Conservation (phyloP, 2,113 vertebrate genomes). For the Hippocampus abdominalis region DNA sequence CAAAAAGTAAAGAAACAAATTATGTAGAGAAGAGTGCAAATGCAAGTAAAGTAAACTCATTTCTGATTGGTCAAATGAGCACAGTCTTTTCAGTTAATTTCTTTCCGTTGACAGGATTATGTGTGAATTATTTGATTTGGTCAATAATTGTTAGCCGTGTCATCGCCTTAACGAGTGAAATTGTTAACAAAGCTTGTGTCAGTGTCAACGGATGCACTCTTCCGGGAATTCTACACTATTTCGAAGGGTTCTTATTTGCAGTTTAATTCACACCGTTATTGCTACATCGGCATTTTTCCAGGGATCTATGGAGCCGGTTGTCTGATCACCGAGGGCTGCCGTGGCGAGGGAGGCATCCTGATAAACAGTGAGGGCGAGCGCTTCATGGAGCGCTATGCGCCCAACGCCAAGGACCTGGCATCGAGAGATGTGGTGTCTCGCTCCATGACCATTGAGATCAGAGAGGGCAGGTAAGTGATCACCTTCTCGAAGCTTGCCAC, state of each 20-base stretch:
- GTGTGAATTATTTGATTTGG: background rate
- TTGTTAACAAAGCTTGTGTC: background rate
- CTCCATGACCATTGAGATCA: constrained; percentile 96
- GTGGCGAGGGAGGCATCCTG: constrained; percentile 95
- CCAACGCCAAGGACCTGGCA: constrained; percentile 94
- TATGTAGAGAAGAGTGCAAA: background rate
- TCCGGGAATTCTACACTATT: background rate
- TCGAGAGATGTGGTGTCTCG: constrained; percentile 94
- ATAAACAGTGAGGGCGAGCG: constrained; percentile 96
- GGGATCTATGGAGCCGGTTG: constrained; percentile 97
- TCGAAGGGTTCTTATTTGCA: background rate
- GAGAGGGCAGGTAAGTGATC: constrained; percentile 85
- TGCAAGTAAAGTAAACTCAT: background rate
- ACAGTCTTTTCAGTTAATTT: background rate
- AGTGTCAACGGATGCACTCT: background rate
- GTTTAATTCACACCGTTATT: background rate
- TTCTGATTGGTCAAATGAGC: background rate
- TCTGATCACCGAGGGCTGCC: constrained; percentile 95
- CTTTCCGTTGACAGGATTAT: too few species aligned
- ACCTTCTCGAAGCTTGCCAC: background rate
- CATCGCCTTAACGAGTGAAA: too few species aligned
- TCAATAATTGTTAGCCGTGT: background rate
- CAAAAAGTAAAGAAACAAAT: background rate
- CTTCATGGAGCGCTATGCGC: constrained; percentile 98
- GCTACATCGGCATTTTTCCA: constrained; percentile 39